These are phyloP conservation scores for Aphaenogaster rudis DNA, from an alignment of 1,140 invertebrate genomes.

Conservation along the genomic window DNA sequence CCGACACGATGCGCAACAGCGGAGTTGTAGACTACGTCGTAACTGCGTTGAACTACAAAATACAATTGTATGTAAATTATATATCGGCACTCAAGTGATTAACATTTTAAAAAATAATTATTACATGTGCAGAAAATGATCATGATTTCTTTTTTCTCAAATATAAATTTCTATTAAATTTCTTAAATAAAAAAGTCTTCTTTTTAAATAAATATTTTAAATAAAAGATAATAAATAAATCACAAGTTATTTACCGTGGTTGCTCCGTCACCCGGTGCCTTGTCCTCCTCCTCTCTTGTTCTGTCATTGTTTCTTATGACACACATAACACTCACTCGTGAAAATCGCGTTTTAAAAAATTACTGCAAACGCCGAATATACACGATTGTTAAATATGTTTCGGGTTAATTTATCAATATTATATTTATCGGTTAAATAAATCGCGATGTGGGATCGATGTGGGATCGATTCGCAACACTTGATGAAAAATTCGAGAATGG, in stretches of 20 bases:
- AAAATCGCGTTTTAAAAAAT: not conserved
- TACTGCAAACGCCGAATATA: not conserved
- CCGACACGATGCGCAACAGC: not conserved
- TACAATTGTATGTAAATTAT: not conserved
- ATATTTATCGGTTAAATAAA: not conserved
- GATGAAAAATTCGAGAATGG: conserved; percentile 10
- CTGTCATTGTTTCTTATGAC: not conserved
- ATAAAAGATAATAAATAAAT: not conserved
- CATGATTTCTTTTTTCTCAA: not conserved
- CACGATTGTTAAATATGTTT: not conserved
- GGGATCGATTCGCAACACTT: not conserved
- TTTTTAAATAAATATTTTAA: not conserved
- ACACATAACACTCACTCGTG: not conserved
- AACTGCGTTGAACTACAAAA: not conserved
- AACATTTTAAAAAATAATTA: not conserved
- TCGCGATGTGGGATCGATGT: not conserved
- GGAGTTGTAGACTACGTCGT: not conserved
- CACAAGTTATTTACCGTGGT: not conserved
- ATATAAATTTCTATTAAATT: not conserved
- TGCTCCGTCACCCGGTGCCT: not conserved
- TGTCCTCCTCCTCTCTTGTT: not conserved
- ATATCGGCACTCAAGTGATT: not conserved
- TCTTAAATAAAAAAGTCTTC: not conserved
- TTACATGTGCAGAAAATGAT: not conserved
- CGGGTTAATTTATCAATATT: not conserved